A percentile compares a stretch with the other conserved stretches of the same genome.
Conservation (phyloP, 2,797 vertebrate genomes). For the Danio albolineatus region DNA sequence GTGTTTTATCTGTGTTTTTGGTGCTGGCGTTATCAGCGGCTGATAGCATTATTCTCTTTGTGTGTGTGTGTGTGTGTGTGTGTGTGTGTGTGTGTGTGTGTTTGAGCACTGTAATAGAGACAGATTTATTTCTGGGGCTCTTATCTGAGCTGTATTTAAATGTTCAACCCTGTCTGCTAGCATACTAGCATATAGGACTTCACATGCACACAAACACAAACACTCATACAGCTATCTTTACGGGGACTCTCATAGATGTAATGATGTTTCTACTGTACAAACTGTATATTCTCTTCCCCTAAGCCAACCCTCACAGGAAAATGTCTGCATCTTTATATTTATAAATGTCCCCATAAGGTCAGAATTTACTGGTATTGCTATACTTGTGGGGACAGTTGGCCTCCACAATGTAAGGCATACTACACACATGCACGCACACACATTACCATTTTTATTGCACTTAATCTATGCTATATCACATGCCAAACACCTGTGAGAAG, state of each 20-base stretch:
- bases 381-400: too few relatives aligned
- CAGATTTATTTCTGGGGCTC: conserved; percentile 18
- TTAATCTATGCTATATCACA: conserved; percentile 15
- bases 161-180: neutral
- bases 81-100: neutral
- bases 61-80: neutral
- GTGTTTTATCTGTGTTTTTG: conserved; percentile 28
- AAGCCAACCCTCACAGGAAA: too few relatives aligned
- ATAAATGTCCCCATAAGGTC: too few relatives aligned
- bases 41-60: conserved; percentile 39
- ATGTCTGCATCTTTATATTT: too few relatives aligned
- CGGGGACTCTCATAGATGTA: too few relatives aligned
- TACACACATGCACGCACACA: too few relatives aligned
- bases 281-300: too few relatives aligned
- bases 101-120: neutral
- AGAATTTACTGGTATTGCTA: too few relatives aligned
- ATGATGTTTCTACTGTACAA: too few relatives aligned
- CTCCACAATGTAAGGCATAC: too few relatives aligned
- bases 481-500: conserved; percentile 10
- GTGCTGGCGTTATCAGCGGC: conserved; percentile 13
- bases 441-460: neutral
- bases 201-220: conserved; percentile 27
- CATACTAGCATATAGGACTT: conserved; percentile 19
- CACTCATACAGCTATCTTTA: too few relatives aligned
- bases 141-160: conserved; percentile 32